Base-by-base conservation (phyloP, 1,140 invertebrate genomes). In the Drosophila parvula region DNA sequence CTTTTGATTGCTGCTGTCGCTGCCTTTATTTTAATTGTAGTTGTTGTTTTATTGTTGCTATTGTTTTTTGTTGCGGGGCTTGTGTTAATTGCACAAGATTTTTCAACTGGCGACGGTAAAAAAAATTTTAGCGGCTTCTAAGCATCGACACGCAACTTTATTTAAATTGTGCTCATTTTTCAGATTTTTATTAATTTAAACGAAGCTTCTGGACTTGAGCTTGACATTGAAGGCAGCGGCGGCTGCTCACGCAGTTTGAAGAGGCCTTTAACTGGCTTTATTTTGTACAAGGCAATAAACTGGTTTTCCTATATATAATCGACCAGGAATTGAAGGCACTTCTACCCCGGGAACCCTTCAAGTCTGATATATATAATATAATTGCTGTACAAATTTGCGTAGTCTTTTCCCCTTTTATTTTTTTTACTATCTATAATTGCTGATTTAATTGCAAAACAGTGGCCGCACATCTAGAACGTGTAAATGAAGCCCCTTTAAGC, bases 171-270 rank as follows among this genome's bases (percentile, higher is more conserved):
- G 48, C 51, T 62, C 57, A 64, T 73, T 79, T 73, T 62, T 84
- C 51, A 81, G 81, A 81, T 85, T 76, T 79, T 48, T 82, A 77
- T 88, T 63, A 86, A 82, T 86, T 84, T 74, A 86, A 74, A 74
- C 48, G 10, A 58, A 71, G 68, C 57, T 56, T 45, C 27, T 43
- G 51, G 44, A 57, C 59, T 69, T 78, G 58, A 62, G 45, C 65
- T 78, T 78, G 76, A 78, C 75, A 78, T 73, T 78, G 76, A 63
- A 32, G 36, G 12, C 47, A 41, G 36, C 14, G 30, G 12, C 57
- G 43, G 34, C 12, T 38, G 30, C 62, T 45, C 11, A 30, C 62
- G 47, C 32, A 63, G 57, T 32, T 58, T 34, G 62, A 63, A 45
- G 59, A 70, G 63, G 36, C 63, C 74, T 76, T 30, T 56, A 18